Evolutionary conservation across 35 echinoderm and acorn worm species (phyloP), one percentile per base, ranked within the genome.

Genomic region (Patiria miniata): DNA sequence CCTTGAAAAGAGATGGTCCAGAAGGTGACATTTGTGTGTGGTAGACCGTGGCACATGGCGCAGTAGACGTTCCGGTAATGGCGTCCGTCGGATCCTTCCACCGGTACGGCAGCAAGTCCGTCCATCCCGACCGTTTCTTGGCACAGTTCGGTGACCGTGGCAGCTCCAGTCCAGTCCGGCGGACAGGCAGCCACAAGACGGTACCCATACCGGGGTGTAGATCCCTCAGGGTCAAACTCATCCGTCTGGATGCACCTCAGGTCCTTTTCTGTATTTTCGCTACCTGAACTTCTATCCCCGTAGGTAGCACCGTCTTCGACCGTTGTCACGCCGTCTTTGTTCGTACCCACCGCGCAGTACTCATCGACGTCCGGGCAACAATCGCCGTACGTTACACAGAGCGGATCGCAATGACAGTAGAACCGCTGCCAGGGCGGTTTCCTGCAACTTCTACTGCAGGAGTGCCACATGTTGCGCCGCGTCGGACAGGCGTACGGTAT

Each of bases 31-130:
- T 51, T 22, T 9, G 4, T 10, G 21, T 17, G 44, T 16, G 73
- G 12, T 28, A 89, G 34, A 12, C 80, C 87, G 33, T 89, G 78
- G 51, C 87, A 89, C 28, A 89, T 37, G 15, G 79, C 87, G 37
- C 87, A 89, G 42, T 69, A 83, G 6, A 68, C 50, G 40, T 89
- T 89, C 59, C 52, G 82, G 17, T 82, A 89, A 21, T 89, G 79
- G 23, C 56, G 50, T 40, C 30, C 30, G 22, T 82, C 39, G 6
- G 44, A 23, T 12, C 8, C 79, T 8, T 0, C 30, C 16, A 82
- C 79, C 2, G 79, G 79, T 0, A 29, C 52, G 10, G 23, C 61
- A 47, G 1, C 17, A 42, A 82, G 14, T 47, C 22, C 14, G 44
- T 32, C 61, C 17, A 82, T 5, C 19, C 40, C 10, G n/a, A 52